Evolutionary conservation across 2,113 vertebrate genomes (phyloP), one percentile per base, ranked within the genome.

Genomic region (Caranx ignobilis): DNA sequence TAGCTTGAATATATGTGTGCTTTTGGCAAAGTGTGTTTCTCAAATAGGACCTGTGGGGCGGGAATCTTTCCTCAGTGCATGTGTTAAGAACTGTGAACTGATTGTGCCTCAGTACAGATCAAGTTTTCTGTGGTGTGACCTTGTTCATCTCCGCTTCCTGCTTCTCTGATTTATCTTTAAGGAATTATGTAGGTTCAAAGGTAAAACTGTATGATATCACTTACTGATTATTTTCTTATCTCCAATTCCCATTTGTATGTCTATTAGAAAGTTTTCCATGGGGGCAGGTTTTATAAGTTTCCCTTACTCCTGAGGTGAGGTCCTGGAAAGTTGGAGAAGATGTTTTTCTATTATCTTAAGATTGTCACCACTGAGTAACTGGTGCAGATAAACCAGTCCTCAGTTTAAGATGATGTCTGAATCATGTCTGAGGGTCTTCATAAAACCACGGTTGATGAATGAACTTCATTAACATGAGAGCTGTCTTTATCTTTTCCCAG

Each of bases 121-220:
- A 80, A 1, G 11, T 68, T 5, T 83, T 16, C 6, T 34, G 13
- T 43, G 67, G 8, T 62, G 63, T 68, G 2, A 2, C n/a, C n/a
- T 11, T 52, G 11, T 68, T 48, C 8, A 18, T 60, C 72, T 74
- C 43, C 1, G 3, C 19, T 32, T 77, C 81, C 68, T 26, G 26
- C 72, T 81, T 73, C 73, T 77, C 15, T 77, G 35, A 12, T 73
- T 80, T 50, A 81, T 70, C n/a, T 81, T 18, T 11, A 39, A 13
- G 3, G 52, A 47, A 8, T 54, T 72, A 31, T 57, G 26, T 41
- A 32, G 21, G 11, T 50, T 71, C 41, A 79, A 47, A 19, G 3
- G 31, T 15, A 48, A 13, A 47, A 76, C 48, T 57, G 48, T 59
- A 43, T 45, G 21, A n/a, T 79, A 32, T 32, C 62, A 19, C 55